phyloP scores from a whole-genome alignment of 2,797 vertebrate genomes.

The Podargus strigoides region DNA sequence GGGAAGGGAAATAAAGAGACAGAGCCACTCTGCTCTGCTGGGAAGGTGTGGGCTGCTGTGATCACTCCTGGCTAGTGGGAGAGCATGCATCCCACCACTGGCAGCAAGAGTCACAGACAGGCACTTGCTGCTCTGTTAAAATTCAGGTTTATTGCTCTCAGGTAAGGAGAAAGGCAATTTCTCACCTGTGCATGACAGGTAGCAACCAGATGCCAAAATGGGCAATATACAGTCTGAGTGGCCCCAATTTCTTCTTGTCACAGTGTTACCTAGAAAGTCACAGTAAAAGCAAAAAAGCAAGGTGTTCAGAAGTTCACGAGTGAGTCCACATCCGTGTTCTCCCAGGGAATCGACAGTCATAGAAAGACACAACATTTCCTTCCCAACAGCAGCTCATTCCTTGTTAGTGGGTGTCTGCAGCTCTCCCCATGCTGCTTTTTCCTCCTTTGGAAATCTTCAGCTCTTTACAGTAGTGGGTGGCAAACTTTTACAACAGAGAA shows the following conservation, averaged over 20 bases:
- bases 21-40: background rate
- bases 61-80: background rate
- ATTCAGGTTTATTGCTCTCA: conserved; percentile 19
- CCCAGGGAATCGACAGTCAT: background rate
- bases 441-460: background rate
- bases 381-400: background rate
- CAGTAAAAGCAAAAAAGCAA: background rate
- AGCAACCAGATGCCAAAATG: background rate
- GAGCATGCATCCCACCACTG: background rate
- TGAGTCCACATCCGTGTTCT: background rate
- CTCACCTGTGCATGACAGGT: background rate
- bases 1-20: background rate
- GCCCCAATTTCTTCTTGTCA: background rate
- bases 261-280: background rate
- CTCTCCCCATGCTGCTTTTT: background rate
- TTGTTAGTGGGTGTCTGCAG: background rate
- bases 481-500: conserved; percentile 27
- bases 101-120: background rate
- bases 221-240: accelerated
- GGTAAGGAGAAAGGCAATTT: background rate
- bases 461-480: background rate
- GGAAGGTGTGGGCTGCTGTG: background rate
- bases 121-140: background rate
- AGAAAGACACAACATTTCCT: background rate
- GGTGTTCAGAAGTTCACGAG: background rate